These are phyloP conservation scores for Periophthalmus modestus DNA, from an alignment of 2,113 vertebrate genomes.

Conservation along the genomic window DNA sequence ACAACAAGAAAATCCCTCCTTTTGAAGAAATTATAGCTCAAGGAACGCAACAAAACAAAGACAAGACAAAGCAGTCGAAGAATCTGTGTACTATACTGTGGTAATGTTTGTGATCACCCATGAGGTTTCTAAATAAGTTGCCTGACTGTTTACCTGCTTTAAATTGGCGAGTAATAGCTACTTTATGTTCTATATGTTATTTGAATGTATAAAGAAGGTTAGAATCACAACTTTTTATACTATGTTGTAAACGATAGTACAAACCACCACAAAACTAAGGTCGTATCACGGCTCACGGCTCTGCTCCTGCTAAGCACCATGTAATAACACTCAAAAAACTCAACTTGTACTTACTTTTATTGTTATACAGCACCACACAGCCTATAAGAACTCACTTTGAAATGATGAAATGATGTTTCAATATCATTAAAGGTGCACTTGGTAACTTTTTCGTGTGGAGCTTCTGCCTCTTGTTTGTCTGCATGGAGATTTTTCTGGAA, in stretches of 20 bases:
- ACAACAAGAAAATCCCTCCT: conserved; percentile 31
- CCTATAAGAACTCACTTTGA: too few species aligned
- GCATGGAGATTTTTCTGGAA: too few species aligned
- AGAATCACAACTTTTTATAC: not conserved
- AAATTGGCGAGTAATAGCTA: not conserved
- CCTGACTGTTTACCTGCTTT: not conserved
- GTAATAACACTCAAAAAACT: too few species aligned
- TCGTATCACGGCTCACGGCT: not conserved
- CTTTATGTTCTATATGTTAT: too few species aligned
- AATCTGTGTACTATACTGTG: not conserved
- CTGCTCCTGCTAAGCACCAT: too few species aligned
- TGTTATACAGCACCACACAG: too few species aligned
- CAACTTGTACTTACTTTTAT: too few species aligned
- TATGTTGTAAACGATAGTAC: not conserved
- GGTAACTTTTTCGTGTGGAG: too few species aligned
- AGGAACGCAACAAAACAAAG: conserved; percentile 8
- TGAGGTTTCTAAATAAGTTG: not conserved
- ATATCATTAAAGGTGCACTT: too few species aligned
- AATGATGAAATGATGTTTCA: too few species aligned
- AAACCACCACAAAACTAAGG: not conserved
- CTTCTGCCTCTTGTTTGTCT: too few species aligned
- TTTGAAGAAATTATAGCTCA: conserved; percentile 16
- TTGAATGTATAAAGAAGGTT: not conserved
- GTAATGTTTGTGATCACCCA: not conserved
- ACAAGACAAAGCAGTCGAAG: not conserved